Evolutionary conservation across 2,797 vertebrate genomes (phyloP).

Genomic region (Typhlichthys subterraneus): DNA sequence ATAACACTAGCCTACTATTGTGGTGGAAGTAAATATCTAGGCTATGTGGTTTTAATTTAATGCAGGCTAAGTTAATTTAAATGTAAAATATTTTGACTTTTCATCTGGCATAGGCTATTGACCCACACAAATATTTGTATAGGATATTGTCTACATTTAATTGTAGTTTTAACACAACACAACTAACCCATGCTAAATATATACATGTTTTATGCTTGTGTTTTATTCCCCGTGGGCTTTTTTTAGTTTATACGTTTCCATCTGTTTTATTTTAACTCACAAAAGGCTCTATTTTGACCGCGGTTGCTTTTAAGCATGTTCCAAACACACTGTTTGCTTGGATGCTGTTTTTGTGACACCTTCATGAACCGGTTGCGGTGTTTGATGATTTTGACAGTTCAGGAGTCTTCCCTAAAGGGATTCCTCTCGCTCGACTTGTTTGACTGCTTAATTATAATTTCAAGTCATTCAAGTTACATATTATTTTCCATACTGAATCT

Average conservation of each 20-base stretch:
- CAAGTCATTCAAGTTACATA: background rate
- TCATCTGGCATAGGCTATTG: background rate
- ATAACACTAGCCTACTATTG: background rate
- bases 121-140: no score
- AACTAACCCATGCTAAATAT: background rate
- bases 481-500: slow-evolving; percentile 2
- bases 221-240: background rate
- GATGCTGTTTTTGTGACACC: slow-evolving; percentile 73
- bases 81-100: background rate
- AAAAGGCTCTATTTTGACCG: slow-evolving; percentile 2
- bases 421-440: slow-evolving; percentile 85
- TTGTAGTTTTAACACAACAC: background rate
- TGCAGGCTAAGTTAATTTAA: background rate
- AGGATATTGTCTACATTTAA: background rate
- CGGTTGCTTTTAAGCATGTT: slow-evolving; percentile 37
- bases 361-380: slow-evolving; percentile 81
- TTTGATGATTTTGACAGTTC: slow-evolving; percentile 80
- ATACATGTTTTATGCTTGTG: background rate
- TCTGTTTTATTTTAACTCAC: slow-evolving; percentile 2
- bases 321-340: slow-evolving; percentile 42
- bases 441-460: slow-evolving; percentile 78
- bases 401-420: slow-evolving; percentile 77
- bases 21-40: background rate
- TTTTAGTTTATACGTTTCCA: background rate
- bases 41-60: background rate